Evolutionary conservation across 2,797 vertebrate species (phyloP), one percentile per base, ranked within the genome.

Genomic region (Fistularia commersonii): DNA sequence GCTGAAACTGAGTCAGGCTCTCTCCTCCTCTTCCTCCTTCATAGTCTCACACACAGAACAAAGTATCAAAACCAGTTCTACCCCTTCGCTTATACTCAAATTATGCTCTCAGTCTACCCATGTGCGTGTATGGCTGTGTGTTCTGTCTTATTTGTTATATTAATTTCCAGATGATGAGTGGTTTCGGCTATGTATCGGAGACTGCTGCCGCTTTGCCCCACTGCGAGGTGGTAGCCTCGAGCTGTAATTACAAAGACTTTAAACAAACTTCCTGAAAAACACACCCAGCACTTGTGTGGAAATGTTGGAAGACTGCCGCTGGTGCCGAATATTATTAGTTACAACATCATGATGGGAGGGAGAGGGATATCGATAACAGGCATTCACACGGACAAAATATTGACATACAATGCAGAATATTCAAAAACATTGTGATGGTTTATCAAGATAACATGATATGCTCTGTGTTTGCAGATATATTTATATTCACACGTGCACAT

Each of bases 181-280:
- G 41, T 15, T 65, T 61, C 67, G 61, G 69, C 76, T 69, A 61
- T 11, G 37, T 41, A 38, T 50, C 37, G 10, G 11, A 50, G 32
- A 41, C 38, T 38, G 38, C 11, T 32, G 37, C 61, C 69, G 62
- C 72, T 79, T 59, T 59, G 59, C 61, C 68, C 76, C 72, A 52
- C 74, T 56, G 79, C 58, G 66, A 79, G 71, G 65, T 68, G 69
- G 62, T 61, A 36, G 11, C 36, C 77, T 53, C 32, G 35, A 79
- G 86, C 85, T 77, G 76, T 82, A 83, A 87, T 87, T 88, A 87
- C 71, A 74, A 66, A 74, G 74, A 82, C 78, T 79, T 80, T 71
- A 77, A 85, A 80, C 49, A 68, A 70, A 67, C 81, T 84, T 84
- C 75, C 73, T 78, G 72, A 80, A 76, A 79, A 82, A 77, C 51